Evolutionary conservation across 2,113 vertebrate species (phyloP), one percentile per base, ranked within the genome.

Genomic region (Corydoras maculifer): DNA sequence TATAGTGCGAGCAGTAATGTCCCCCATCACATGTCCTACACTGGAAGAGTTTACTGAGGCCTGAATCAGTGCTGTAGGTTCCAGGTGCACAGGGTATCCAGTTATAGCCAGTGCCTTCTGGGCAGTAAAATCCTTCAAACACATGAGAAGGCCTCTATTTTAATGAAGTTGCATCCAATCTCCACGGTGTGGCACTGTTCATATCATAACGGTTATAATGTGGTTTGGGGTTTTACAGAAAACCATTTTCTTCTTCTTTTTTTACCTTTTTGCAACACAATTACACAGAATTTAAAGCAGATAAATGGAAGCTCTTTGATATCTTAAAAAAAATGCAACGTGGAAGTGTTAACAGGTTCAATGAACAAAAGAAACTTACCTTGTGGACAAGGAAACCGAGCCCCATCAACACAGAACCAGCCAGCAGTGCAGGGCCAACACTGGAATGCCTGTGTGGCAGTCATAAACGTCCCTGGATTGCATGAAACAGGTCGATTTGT

Each of bases 91-190:
- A 94, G 10, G 88, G 80, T 70, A 73, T 86, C 85, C 89, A 85
- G 75, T 88, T 77, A 63, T 88, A 77, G 1, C 90, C 90, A 2
- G 88, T 92, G 30, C 87, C 86, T 75, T 87, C 78, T 0, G 88
- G 91, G 72, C 94, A 96, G 79, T 90, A 94, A 86, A 92, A 96
- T 9, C 93, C 93, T 94, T 75, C 9, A 72, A 74, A 43, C 12
- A 80, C 73, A 57, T 68, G 62, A 54, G 55, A 9, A 78, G n/a
- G 68, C 4, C 0, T 49, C 15, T 62, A 1, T 55, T 70, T 6
- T 8, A 65, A 53, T 18, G 6, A 51, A 58, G 49, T 62, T 8
- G 32, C 18, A 31, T 8, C 30, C 12, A 43, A 13, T 62, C 25
- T 50, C 65, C 78, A 77, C 74, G 32, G 68, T 14, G 68, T 74